These are phyloP conservation scores for Teleogryllus occipitalis DNA, from an alignment of 1,140 invertebrate species.

Conservation along the genomic window DNA sequence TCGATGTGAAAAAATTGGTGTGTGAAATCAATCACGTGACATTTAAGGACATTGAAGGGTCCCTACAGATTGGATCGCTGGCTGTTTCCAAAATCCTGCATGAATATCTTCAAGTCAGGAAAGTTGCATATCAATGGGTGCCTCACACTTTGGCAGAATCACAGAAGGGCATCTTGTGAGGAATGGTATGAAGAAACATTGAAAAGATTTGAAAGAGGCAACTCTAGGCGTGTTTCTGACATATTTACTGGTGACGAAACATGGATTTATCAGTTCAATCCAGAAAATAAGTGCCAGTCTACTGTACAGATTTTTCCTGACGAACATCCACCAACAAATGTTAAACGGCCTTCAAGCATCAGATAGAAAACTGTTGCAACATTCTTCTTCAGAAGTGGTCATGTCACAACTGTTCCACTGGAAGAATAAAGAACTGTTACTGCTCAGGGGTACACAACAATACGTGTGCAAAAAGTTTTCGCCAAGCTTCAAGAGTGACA, in stretches of 20 bases:
- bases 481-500: neutral
- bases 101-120: too few species aligned
- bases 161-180: too few species aligned
- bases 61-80: too few species aligned
- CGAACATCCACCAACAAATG: neutral
- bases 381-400: neutral
- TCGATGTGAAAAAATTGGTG: neutral
- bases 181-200: too few species aligned
- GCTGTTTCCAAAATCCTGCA: too few species aligned
- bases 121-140: neutral
- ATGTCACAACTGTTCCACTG: too few species aligned
- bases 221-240: too few species aligned
- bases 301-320: neutral
- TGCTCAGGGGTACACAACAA: neutral
- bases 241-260: too few species aligned
- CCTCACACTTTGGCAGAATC: neutral
- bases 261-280: too few species aligned
- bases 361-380: neutral
- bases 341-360: neutral
- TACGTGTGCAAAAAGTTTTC: neutral
- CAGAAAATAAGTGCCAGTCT: too few species aligned
- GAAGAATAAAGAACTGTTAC: neutral
- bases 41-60: too few species aligned
- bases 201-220: too few species aligned
- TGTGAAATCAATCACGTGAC: neutral